Evolutionary conservation across 2,797 vertebrate genomes (phyloP).

Genomic region (Bucorvus abyssinicus): DNA sequence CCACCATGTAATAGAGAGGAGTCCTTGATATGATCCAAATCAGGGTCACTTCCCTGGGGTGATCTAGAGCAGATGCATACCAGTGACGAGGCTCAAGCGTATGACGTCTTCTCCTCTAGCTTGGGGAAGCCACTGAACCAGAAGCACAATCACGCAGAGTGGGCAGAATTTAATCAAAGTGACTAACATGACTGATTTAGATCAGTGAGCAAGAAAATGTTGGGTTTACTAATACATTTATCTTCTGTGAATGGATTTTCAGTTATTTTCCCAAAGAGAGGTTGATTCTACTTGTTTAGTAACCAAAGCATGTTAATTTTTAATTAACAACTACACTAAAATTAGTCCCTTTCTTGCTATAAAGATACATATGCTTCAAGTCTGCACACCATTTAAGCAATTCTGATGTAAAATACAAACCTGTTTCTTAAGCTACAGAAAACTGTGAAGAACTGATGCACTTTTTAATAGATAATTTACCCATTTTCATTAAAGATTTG

Average conservation of each 20-base stretch:
- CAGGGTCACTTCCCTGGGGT: background rate
- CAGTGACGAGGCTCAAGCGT: background rate
- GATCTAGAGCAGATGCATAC: background rate
- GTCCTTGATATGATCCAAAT: fast-evolving
- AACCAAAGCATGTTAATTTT: background rate
- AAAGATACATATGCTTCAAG: background rate
- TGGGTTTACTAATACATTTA: background rate
- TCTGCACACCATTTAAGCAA: background rate
- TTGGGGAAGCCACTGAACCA: background rate
- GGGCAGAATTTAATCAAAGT: background rate
- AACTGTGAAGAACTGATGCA: background rate
- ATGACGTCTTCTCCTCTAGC: background rate
- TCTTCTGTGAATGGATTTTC: background rate
- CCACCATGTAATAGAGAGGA: background rate
- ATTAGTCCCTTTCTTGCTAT: background rate
- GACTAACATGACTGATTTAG: background rate
- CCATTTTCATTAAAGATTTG: background rate
- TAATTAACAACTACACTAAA: background rate
- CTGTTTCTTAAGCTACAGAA: too few species aligned
- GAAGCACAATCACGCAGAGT: background rate
- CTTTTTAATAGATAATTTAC: background rate
- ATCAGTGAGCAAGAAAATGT: background rate
- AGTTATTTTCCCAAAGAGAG: background rate
- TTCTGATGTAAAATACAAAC: too few species aligned
- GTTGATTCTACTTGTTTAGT: background rate